A percentile compares a stretch with the other conserved stretches of the same genome.
These are phyloP conservation scores for Tinamus major DNA, from an alignment of 2,797 vertebrate genomes.

Conservation along the genomic window DNA sequence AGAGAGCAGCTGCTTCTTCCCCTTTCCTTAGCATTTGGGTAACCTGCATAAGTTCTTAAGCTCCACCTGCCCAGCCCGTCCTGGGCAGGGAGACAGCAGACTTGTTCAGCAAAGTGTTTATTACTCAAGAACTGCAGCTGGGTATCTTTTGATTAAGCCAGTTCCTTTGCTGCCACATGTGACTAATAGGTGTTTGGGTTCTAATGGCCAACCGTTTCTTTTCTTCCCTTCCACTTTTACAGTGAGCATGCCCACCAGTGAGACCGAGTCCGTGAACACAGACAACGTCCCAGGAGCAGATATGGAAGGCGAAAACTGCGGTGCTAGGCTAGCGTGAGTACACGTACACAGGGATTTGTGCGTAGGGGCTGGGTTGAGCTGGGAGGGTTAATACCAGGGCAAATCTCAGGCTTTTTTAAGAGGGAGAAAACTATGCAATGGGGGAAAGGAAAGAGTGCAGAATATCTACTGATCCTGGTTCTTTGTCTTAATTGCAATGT, in stretches of 20 bases:
- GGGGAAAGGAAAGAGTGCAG: not conserved
- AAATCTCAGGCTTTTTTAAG: not conserved
- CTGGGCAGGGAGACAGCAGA: not conserved
- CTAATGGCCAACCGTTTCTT: slow-evolving; percentile 30
- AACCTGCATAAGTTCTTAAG: not conserved
- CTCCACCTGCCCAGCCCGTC: not conserved
- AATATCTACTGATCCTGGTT: not conserved
- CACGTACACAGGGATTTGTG: not conserved
- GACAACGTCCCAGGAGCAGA: slow-evolving; percentile 94
- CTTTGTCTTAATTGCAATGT: not conserved
- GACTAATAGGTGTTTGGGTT: not conserved
- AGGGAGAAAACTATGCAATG: not conserved
- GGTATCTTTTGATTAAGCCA: not conserved
- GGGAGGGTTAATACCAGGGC: not conserved
- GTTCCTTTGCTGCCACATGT: not conserved
- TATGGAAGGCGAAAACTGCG: slow-evolving; percentile 95
- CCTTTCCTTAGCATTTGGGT: not conserved
- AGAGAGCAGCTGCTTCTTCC: not conserved
- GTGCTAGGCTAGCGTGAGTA: slow-evolving; percentile 96
- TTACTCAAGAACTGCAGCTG: not conserved
- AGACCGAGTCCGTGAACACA: slow-evolving; percentile 98
- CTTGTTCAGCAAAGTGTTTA: not conserved
- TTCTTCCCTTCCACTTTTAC: slow-evolving; percentile 64
- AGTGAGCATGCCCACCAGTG: slow-evolving; percentile 99
- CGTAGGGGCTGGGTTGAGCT: not conserved